phyloP scores from a whole-genome alignment of 2,888 invertebrate genomes.

The Actias luna region DNA sequence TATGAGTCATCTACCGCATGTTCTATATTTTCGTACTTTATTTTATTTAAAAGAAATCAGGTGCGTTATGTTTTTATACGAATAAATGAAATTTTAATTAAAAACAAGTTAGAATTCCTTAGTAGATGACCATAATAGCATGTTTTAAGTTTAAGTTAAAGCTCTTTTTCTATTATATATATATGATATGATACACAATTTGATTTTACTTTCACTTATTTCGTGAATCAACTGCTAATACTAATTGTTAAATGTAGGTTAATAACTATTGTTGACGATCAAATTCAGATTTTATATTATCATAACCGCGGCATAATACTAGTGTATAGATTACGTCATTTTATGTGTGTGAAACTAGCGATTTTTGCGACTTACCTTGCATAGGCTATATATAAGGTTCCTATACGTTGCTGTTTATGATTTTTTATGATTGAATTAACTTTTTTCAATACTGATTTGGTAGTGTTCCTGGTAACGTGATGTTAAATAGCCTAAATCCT shows the following conservation, averaged over 20 bases:
- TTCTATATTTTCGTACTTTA: neutral
- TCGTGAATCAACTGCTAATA: neutral
- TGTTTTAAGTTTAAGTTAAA: neutral
- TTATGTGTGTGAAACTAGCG: no score
- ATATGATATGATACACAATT: neutral
- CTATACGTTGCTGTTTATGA: no score
- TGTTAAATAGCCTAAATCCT: no score
- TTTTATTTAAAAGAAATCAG: neutral
- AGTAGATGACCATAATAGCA: neutral
- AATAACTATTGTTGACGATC: neutral
- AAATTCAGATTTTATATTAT: neutral
- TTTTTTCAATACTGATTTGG: no score
- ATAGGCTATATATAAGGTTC: no score
- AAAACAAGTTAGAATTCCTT: neutral
- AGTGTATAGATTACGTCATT: neutral
- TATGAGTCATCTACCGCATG: neutral
- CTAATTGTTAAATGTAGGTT: neutral
- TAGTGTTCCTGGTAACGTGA: no score
- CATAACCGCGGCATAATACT: no score
- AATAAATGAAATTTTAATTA: neutral
- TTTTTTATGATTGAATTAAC: no score
- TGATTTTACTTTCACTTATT: neutral
- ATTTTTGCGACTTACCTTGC: no score
- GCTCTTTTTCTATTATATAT: neutral
- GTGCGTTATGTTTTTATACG: neutral